phyloP scores from a whole-genome alignment of 2,888 invertebrate genomes.

The Melinaea menophilus region DNA sequence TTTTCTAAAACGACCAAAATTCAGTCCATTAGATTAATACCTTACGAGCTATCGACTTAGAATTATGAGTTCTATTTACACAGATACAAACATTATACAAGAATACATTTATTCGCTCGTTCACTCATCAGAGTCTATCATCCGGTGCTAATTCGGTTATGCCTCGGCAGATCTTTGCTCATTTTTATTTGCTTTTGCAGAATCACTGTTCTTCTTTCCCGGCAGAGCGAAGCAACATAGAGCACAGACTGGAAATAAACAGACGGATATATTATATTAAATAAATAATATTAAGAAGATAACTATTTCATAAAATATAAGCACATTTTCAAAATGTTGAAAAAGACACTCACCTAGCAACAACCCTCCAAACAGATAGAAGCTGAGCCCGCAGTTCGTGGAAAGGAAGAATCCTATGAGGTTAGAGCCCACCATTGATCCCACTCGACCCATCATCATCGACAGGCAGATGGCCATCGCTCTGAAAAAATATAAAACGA shows the following conservation, averaged over 20 bases:
- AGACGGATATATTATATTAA: no score
- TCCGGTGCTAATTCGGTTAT: no score
- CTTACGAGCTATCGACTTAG: no score
- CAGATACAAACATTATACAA: conserved; percentile 7
- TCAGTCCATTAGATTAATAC: no score
- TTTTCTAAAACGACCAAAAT: no score
- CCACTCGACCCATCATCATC: conserved; percentile 81
- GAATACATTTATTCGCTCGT: neutral
- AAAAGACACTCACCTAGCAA: conserved; percentile 59
- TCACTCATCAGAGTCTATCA: neutral
- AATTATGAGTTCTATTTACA: no score
- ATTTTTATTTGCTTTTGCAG: neutral
- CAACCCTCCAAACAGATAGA: conserved; percentile 78
- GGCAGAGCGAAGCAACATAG: conserved; percentile 61
- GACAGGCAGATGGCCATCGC: conserved; percentile 81
- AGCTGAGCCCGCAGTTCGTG: conserved; percentile 78
- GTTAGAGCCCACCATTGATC: conserved; percentile 82
- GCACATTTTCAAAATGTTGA: no score
- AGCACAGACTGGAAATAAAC: conserved; percentile 52
- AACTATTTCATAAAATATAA: no score
- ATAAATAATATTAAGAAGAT: no score
- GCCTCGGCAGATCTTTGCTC: neutral
- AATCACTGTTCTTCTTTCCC: conserved; percentile 44
- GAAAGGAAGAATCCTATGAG: conserved; percentile 81
- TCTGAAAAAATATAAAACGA: conserved; percentile 43